Conservation (phyloP, 2,888 invertebrate species). For the Megalurothrips usitatus region DNA sequence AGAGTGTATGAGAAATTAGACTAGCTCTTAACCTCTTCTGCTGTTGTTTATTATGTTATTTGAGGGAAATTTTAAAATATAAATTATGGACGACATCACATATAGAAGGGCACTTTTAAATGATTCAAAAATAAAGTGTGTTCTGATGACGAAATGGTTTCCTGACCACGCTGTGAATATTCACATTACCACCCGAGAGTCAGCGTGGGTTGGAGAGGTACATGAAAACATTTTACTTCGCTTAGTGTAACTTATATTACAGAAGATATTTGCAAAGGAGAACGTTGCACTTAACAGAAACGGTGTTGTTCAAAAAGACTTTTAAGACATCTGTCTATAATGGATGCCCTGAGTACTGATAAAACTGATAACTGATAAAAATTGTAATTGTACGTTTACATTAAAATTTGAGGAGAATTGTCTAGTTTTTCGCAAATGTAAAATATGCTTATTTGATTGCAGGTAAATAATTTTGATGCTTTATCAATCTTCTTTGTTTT, state of each 20-base stretch:
- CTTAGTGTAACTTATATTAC: background rate
- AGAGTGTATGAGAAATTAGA: background rate
- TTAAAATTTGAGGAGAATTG: background rate
- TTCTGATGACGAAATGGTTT: background rate
- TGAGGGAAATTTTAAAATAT: background rate
- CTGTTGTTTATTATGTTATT: background rate
- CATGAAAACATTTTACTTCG: background rate
- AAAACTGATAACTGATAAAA: background rate
- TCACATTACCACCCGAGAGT: background rate
- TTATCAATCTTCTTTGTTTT: too few relatives aligned
- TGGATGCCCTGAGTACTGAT: background rate
- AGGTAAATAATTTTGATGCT: too few relatives aligned
- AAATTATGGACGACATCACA: background rate
- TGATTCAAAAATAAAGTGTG: background rate
- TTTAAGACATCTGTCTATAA: background rate
- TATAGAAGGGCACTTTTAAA: background rate
- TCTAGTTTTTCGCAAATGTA: too few relatives aligned
- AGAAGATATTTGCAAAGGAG: background rate
- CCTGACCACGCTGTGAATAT: background rate
- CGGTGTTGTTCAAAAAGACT: background rate
- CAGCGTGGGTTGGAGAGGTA: constrained; percentile 4
- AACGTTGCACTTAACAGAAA: background rate
- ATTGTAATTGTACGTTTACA: background rate
- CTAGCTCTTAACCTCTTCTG: background rate
- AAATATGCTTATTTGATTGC: too few relatives aligned